Base-by-base conservation (phyloP, 2,888 invertebrate genomes). In the Acleris holmiana region DNA sequence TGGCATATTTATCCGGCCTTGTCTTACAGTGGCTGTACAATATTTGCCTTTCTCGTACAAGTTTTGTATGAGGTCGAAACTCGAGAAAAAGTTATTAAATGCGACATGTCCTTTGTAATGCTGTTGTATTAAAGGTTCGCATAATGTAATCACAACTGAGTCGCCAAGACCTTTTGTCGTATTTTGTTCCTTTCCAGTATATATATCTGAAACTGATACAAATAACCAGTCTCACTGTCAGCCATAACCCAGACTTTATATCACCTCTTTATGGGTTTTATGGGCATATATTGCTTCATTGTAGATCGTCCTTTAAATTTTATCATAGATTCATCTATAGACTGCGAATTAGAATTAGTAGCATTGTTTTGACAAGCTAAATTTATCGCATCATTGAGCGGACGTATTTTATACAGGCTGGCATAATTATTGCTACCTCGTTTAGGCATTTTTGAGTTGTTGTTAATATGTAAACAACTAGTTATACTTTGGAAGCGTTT, bases 301-400 rank as follows among this genome's bases (percentile, higher is more conserved):
- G 47, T 55, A 63, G 49, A 50, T 23, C 59, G 61, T 17, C 69
- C 70, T 53, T 72, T 72, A 58, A 72, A 71, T 61, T 69, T 71
- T 7, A 69, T 57, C 71, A 72, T 72, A 56, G 56, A 54, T 58
- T 71, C 67, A 62, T 71, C 71, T 25, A 71, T 62, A 35, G 68
- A 67, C 41, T 66, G 61, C 47, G 54, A 44, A 55, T 55, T 55
- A 23, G 54, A 54, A 51, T 58, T 68, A 59, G 49, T 55, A 47
- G 63, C 60, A 67, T 57, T 60, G 49, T 44, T 54, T 66, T 70
- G 63, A 58, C 29, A 67, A 25, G 50, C 49, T 47, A 47, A 54
- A 55, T 67, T 64, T 23, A 64, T 57, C 29, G 57, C 54, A 59
- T 67, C 51, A 53, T 61, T 59, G 47, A 62, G 57, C 40, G 67